A percentile compares a stretch with the other conserved stretches of the same genome.
Evolutionary conservation across 2,113 vertebrate species (phyloP).

Genomic region (Poecilia latipinna): DNA sequence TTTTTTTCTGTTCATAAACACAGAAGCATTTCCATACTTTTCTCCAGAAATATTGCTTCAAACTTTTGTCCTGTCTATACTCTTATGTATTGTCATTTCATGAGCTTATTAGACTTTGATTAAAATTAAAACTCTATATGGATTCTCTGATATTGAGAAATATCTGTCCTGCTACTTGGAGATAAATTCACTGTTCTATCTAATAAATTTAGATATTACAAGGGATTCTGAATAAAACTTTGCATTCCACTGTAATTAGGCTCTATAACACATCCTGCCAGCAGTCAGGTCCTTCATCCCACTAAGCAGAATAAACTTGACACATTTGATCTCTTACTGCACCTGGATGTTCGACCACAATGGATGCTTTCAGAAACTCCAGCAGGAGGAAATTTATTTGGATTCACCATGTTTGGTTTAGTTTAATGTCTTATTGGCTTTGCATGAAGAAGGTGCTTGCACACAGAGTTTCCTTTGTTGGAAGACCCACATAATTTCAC

Average conservation of each 20-base stretch:
- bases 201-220: too few relatives aligned
- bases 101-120: too few relatives aligned
- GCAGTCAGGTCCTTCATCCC: not conserved
- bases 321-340: conserved; percentile 25
- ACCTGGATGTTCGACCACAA: conserved; percentile 24
- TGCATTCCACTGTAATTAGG: not conserved
- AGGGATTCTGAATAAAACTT: too few relatives aligned
- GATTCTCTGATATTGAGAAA: too few relatives aligned
- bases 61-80: not conserved
- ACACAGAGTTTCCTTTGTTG: conserved; percentile 62
- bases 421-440: conserved; percentile 28
- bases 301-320: conserved; percentile 18
- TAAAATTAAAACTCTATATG: too few relatives aligned
- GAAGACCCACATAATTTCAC: conserved; percentile 42
- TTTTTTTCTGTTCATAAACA: not conserved
- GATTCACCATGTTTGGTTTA: conserved; percentile 30
- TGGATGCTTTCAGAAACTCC: conserved; percentile 33
- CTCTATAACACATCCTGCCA: conserved; percentile 1
- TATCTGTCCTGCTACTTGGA: too few relatives aligned
- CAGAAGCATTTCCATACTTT: not conserved
- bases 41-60: not conserved
- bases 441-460: conserved; percentile 51
- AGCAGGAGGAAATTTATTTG: conserved; percentile 33
- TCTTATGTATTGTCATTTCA: too few relatives aligned
- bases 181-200: too few relatives aligned